phyloP scores from a whole-genome alignment of 2,888 invertebrate genomes.

The Ceratothoa steindachneri region DNA sequence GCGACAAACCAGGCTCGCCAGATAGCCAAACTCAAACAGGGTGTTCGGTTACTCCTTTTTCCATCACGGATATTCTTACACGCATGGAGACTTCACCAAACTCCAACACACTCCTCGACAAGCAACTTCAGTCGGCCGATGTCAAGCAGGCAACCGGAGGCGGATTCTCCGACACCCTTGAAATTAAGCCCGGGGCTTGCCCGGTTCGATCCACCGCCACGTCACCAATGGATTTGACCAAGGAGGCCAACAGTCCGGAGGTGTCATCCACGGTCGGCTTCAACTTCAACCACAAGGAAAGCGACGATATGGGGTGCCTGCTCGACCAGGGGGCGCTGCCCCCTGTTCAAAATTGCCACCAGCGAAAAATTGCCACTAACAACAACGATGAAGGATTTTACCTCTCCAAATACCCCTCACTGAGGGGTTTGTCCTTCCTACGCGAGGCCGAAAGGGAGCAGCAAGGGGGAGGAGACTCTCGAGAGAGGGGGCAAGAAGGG shows the following conservation, averaged over 20 bases:
- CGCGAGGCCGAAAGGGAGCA: not conserved
- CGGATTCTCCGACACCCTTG: not conserved
- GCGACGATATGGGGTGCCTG: not conserved
- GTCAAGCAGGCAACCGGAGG: not conserved
- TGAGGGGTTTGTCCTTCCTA: not conserved
- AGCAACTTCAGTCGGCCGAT: not conserved
- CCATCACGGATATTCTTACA: conserved; percentile 51
- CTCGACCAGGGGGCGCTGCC: not conserved
- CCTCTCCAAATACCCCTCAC: not conserved
- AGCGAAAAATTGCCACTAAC: not conserved
- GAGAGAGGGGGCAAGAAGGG: not conserved
- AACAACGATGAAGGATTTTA: not conserved
- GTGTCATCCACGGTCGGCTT: not conserved
- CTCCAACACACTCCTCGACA: not conserved
- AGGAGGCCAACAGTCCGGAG: not conserved
- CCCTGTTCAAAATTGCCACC: not conserved
- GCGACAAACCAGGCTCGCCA: conserved; percentile 26
- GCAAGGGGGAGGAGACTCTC: not conserved
- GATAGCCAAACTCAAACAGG: conserved; percentile 35
- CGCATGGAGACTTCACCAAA: conserved; percentile 41
- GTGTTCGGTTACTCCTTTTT: conserved; percentile 49
- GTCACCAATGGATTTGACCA: conserved; percentile 40
- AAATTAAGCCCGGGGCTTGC: not conserved
- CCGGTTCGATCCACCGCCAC: conserved; percentile 21
- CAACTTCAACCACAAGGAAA: not conserved